Conservation (phyloP, 2,888 invertebrate genomes). For the Adela reaumurella region DNA sequence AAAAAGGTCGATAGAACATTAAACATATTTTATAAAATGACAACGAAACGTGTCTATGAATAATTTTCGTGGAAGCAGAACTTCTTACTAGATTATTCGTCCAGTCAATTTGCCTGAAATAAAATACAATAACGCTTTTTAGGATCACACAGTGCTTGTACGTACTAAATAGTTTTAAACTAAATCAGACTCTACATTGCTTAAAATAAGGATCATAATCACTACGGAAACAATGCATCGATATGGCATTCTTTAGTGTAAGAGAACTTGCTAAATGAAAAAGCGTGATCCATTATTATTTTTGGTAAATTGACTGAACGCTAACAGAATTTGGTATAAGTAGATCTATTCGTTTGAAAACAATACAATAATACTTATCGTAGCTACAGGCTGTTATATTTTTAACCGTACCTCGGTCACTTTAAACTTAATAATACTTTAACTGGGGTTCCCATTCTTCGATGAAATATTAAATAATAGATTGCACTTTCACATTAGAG, state of each 20-base stretch:
- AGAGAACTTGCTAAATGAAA: too few species aligned
- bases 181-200: neutral
- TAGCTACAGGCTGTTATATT: slow-evolving; percentile 28
- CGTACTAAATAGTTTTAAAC: neutral
- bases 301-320: too few species aligned
- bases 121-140: neutral
- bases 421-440: slow-evolving; percentile 57
- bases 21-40: neutral
- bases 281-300: too few species aligned
- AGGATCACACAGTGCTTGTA: neutral
- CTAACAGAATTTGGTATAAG: neutral
- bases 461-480: slow-evolving; percentile 45
- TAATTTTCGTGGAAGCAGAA: neutral
- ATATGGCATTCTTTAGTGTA: neutral
- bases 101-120: neutral
- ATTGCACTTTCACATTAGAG: slow-evolving; percentile 37
- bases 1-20: neutral
- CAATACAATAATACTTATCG: neutral
- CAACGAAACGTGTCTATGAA: neutral
- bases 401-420: slow-evolving; percentile 47
- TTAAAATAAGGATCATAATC: neutral
- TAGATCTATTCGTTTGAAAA: neutral
- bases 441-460: slow-evolving; percentile 40
- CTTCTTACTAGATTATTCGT: neutral
- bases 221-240: neutral